phyloP scores from a whole-genome alignment of 2,113 vertebrate genomes.

The pig (Sus scrofa) region DNA sequence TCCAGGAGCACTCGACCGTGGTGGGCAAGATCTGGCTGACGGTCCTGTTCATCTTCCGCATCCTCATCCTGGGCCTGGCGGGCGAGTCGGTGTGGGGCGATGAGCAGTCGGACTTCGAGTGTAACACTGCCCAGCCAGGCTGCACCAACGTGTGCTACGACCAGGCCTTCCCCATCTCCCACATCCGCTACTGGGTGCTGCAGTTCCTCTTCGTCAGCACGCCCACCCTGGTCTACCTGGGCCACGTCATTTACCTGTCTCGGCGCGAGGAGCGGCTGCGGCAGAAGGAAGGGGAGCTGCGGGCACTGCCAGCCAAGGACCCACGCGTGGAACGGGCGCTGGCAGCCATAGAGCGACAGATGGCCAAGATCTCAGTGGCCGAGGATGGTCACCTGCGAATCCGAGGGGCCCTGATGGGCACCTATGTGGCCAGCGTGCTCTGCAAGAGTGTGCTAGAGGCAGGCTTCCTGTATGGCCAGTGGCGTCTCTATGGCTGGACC shows the following conservation, averaged over 20 bases:
- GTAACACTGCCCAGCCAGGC: slow-evolving; percentile 96
- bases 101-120: slow-evolving; percentile 95
- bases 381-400: slow-evolving; percentile 87
- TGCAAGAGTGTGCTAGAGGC: slow-evolving; percentile 93
- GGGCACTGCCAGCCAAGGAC: slow-evolving; percentile 84
- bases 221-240: slow-evolving; percentile 96
- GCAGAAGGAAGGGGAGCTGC: slow-evolving; percentile 86
- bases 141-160: slow-evolving; percentile 96
- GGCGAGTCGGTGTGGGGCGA: slow-evolving; percentile 98
- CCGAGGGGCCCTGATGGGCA: slow-evolving; percentile 91
- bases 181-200: slow-evolving; percentile 98
- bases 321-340: slow-evolving; percentile 69
- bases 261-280: slow-evolving; percentile 85
- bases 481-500: slow-evolving; percentile 95
- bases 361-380: slow-evolving; percentile 86
- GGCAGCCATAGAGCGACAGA: slow-evolving; percentile 85
- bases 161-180: slow-evolving; percentile 97
- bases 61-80: slow-evolving; percentile 94
- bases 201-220: slow-evolving; percentile 98
- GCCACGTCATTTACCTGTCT: slow-evolving; percentile 92
- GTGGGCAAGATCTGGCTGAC: slow-evolving; percentile 97
- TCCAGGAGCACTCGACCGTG: slow-evolving; percentile 95
- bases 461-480: slow-evolving; percentile 94
- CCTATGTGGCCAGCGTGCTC: slow-evolving; percentile 92
- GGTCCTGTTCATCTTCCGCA: slow-evolving; percentile 97